Conservation (phyloP, 1,140 invertebrate genomes). For the Portunus trituberculatus region DNA sequence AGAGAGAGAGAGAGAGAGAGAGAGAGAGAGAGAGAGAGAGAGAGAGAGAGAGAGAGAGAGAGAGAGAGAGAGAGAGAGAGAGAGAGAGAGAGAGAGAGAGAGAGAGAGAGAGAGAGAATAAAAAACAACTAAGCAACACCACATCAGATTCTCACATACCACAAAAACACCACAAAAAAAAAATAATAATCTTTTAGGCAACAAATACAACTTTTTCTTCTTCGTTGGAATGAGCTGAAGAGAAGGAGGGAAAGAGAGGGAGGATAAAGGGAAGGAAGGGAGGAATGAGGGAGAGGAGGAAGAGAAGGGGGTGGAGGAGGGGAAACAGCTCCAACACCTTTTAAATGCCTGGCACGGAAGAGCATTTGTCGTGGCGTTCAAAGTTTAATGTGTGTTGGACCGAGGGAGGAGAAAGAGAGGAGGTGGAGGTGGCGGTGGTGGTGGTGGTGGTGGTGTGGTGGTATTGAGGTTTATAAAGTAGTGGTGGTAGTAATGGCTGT, state of each 20-base stretch:
- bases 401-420: neutral
- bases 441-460: no score
- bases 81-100: neutral
- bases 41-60: neutral
- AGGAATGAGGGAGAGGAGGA: neutral
- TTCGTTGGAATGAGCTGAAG: no score
- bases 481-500: no score
- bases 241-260: neutral
- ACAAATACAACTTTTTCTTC: neutral
- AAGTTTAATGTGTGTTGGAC: conserved; percentile 8
- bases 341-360: neutral
- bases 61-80: neutral
- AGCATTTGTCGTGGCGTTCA: neutral
- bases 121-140: neutral
- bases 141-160: no score
- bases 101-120: neutral
- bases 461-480: no score
- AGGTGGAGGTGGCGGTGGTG: no score
- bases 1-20: neutral
- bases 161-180: neutral
- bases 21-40: neutral
- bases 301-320: neutral
- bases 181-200: neutral
- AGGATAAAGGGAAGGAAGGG: neutral
- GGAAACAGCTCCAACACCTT: neutral